phyloP scores from a whole-genome alignment of 2,888 invertebrate species.

The Gortyna flavago region DNA sequence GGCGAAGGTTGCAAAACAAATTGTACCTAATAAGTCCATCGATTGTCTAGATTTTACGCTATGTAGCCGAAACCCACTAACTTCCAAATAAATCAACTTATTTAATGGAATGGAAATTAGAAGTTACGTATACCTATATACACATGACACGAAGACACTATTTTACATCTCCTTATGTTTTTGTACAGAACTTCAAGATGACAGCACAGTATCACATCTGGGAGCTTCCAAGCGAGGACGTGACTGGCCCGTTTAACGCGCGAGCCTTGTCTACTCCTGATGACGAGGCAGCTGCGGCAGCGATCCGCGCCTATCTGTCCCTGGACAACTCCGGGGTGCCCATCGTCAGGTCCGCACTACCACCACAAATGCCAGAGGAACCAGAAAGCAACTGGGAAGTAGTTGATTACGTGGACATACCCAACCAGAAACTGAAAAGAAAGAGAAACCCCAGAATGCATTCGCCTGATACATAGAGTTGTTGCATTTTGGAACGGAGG shows the following conservation, averaged over 20 bases:
- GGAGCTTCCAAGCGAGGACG: slow-evolving; percentile 88
- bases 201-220: slow-evolving; percentile 88
- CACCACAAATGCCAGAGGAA: slow-evolving; percentile 86
- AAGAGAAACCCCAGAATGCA: slow-evolving; percentile 44
- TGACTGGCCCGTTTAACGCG: slow-evolving; percentile 92
- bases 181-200: slow-evolving; percentile 90
- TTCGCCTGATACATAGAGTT: slow-evolving; percentile 25
- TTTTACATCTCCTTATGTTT: not conserved
- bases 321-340: slow-evolving; percentile 91
- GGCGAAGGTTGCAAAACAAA: not conserved
- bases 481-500: not conserved
- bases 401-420: slow-evolving; percentile 92
- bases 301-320: slow-evolving; percentile 91
- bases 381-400: slow-evolving; percentile 92
- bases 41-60: not conserved
- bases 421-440: slow-evolving; percentile 47
- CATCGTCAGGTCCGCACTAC: slow-evolving; percentile 89
- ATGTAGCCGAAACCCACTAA: not conserved
- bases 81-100: not conserved
- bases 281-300: slow-evolving; percentile 87
- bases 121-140: not conserved
- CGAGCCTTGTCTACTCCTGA: slow-evolving; percentile 83
- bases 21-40: not conserved
- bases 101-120: not conserved
- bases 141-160: not conserved